These are phyloP conservation scores for Tuta absoluta DNA, from an alignment of 2,888 invertebrate species.

Conservation along the genomic window DNA sequence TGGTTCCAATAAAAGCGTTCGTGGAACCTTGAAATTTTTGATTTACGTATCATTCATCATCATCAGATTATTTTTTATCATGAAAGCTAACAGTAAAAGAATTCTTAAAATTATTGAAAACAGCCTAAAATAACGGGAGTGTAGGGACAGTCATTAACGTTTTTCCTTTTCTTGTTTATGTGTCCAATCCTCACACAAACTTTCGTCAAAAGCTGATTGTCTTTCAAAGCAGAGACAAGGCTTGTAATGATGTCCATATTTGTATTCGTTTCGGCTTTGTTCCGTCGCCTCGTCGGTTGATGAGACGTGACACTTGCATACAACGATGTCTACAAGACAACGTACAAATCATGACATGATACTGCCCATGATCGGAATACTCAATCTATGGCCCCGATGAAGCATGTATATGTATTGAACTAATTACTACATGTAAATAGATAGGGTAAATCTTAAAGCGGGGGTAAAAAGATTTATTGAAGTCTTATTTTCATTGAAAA, in stretches of 20 bases:
- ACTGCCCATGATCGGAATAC: conserved; percentile 22
- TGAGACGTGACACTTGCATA: conserved; percentile 16
- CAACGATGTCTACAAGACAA: background rate
- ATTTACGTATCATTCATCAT: too few relatives aligned
- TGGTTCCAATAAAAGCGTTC: too few relatives aligned
- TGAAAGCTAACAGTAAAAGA: too few relatives aligned
- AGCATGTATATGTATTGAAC: background rate
- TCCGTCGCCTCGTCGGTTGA: background rate
- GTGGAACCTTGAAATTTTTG: too few relatives aligned
- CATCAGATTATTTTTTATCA: too few relatives aligned
- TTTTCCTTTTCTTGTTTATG: background rate
- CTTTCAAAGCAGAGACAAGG: conserved; percentile 2
- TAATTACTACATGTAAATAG: too few relatives aligned
- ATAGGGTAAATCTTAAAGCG: background rate
- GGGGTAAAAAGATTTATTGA: too few relatives aligned
- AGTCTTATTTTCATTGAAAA: too few relatives aligned
- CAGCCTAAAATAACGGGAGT: too few relatives aligned
- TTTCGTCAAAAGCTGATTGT: conserved; percentile 14
- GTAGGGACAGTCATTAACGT: too few relatives aligned
- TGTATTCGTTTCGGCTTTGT: conserved; percentile 28
- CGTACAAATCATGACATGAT: conserved; percentile 22
- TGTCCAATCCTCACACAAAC: background rate
- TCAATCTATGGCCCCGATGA: conserved; percentile 6
- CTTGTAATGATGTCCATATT: conserved; percentile 33
- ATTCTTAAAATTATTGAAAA: too few relatives aligned